Conservation (phyloP, 2,888 invertebrate genomes). For the Slavum lentiscoides region DNA sequence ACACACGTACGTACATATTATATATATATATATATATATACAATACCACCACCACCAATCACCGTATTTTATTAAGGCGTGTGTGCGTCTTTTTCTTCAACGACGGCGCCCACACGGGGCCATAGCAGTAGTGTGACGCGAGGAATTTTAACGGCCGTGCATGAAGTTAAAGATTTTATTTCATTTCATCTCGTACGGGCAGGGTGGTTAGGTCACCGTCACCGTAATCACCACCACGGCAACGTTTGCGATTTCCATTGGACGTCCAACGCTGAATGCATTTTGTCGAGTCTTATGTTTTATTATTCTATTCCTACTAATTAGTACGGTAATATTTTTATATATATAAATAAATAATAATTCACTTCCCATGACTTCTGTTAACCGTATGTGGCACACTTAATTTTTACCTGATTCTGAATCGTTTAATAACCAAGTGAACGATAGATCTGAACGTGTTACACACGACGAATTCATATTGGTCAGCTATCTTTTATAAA, state of each 20-base stretch:
- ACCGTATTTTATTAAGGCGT: not conserved
- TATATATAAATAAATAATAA: not conserved
- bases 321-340: not conserved
- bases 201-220: too few relatives aligned
- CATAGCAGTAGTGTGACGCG: conserved; percentile 21
- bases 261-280: not conserved
- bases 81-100: conserved; percentile 6
- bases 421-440: too few relatives aligned
- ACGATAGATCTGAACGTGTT: too few relatives aligned
- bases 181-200: conserved; percentile 2
- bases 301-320: conserved; percentile 23
- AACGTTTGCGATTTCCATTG: conserved; percentile 28
- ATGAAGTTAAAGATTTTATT: conserved; percentile 42
- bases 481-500: too few relatives aligned
- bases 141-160: conserved; percentile 51
- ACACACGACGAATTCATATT: too few relatives aligned
- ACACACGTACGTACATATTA: not conserved
- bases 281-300: conserved; percentile 27
- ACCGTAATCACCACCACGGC: not conserved
- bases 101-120: conserved; percentile 38
- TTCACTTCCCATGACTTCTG: not conserved
- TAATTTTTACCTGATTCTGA: too few relatives aligned
- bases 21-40: not conserved
- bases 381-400: too few relatives aligned
- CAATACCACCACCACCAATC: not conserved